A percentile compares a stretch with the other conserved stretches of the same genome.
phyloP scores from a whole-genome alignment of 37 sponge, comb jelly and placozoan species.

The Diacarnus erythraeanus region DNA sequence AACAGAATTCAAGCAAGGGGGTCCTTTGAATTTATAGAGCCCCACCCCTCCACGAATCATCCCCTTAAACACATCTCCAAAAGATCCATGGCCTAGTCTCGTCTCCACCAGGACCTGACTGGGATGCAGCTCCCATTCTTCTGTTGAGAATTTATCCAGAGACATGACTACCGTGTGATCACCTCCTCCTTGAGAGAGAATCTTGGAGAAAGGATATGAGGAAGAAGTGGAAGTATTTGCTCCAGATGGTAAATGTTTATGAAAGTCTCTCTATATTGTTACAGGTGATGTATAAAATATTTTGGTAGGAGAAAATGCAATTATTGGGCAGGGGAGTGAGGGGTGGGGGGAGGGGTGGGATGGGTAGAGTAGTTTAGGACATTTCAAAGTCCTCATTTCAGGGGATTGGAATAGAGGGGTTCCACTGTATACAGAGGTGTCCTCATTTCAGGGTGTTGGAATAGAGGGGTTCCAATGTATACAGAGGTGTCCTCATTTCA shows the following conservation, averaged over 20 bases:
- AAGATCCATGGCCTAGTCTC: constrained; percentile 54
- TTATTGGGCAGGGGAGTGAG: no score
- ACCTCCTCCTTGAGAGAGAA: neutral
- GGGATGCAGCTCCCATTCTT: constrained; percentile 43
- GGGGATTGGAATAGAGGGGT: no score
- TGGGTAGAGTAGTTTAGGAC: no score
- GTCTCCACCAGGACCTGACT: constrained; percentile 27
- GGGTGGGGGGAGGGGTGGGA: no score
- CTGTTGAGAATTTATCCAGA: neutral
- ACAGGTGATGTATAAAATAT: no score
- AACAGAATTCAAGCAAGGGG: neutral
- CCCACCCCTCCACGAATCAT: constrained; percentile 9
- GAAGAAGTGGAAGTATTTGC: neutral
- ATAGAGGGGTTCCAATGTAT: no score
- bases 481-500: no score
- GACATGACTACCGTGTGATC: neutral
- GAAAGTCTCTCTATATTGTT: neutral
- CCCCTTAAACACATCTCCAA: constrained; percentile 60
- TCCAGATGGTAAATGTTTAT: neutral
- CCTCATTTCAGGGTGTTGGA: no score
- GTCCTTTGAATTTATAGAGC: neutral
- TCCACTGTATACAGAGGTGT: no score
- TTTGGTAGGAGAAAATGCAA: no score
- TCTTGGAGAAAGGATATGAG: neutral
- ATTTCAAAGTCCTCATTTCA: no score